Conservation (phyloP, 2,797 vertebrate species). For the Pipistrellus kuhlii region DNA sequence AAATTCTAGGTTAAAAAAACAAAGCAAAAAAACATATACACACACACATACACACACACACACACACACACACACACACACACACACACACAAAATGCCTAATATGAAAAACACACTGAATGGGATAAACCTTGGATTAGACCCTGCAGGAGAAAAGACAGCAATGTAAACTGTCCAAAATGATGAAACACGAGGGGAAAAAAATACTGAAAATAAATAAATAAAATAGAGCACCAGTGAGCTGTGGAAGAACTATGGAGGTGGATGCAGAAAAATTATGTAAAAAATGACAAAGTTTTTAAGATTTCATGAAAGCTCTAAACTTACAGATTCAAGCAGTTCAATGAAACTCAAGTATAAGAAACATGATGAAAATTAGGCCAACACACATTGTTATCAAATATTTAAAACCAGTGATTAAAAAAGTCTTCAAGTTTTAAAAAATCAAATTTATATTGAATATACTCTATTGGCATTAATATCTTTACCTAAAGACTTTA, state of each 20-base stretch:
- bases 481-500: background rate
- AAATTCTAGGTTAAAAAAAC: background rate
- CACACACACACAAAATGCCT: background rate
- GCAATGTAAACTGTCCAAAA: too few species aligned
- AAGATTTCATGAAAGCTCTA: background rate
- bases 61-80: background rate
- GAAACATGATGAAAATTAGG: background rate
- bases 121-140: too few species aligned
- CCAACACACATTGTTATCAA: background rate
- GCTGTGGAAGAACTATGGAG: background rate
- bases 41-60: too few species aligned
- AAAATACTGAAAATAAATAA: too few species aligned
- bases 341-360: background rate
- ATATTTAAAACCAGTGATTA: background rate
- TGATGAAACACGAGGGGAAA: too few species aligned
- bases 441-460: constrained; percentile 33
- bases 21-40: background rate
- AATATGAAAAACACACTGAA: background rate
- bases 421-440: background rate
- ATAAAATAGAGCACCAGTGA: background rate
- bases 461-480: background rate
- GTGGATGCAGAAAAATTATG: background rate
- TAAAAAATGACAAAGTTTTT: constrained; percentile 22
- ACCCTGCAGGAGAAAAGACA: too few species aligned
- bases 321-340: background rate